These are phyloP conservation scores for Hemicrepidius hirtus DNA, from an alignment of 2,888 invertebrate genomes.

Conservation along the genomic window DNA sequence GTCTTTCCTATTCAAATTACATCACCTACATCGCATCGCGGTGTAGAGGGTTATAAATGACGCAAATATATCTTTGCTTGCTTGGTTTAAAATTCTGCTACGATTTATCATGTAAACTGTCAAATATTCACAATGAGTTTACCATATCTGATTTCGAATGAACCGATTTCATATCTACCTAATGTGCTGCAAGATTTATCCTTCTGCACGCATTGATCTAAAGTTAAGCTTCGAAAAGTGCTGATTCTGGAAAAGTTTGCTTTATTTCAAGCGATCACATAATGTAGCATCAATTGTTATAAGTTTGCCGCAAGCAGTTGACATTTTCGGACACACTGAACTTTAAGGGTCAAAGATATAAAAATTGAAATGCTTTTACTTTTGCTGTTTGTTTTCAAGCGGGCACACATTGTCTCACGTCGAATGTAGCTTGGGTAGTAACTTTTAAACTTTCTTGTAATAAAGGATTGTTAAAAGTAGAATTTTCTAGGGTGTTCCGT, in stretches of 20 bases:
- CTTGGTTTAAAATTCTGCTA: constrained; percentile 7
- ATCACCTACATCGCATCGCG: constrained; percentile 1
- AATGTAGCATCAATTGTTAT: background rate
- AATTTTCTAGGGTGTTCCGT: too few relatives aligned
- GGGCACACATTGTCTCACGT: too few relatives aligned
- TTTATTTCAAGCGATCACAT: constrained; percentile 1
- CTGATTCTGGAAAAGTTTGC: background rate
- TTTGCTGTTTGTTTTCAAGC: background rate
- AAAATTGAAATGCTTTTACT: constrained; percentile 8
- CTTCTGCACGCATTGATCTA: constrained; percentile 1
- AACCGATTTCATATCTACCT: background rate
- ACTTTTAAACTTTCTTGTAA: too few relatives aligned
- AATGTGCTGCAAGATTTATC: background rate
- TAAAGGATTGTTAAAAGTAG: too few relatives aligned
- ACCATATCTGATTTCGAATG: constrained; percentile 8
- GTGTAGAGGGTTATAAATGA: constrained; percentile 8
- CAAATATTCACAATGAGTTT: constrained; percentile 19
- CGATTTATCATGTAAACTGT: constrained; percentile 24
- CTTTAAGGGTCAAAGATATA: constrained; percentile 25
- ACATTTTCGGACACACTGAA: constrained; percentile 13
- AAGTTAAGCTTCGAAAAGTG: background rate
- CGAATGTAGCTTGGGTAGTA: too few relatives aligned
- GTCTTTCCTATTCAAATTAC: constrained; percentile 15
- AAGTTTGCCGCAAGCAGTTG: background rate
- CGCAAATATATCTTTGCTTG: background rate